Evolutionary conservation across 37 sponge, comb jelly and placozoan species (phyloP), one percentile per base, ranked within the genome.

Genomic region (Eunapius fragilis): DNA sequence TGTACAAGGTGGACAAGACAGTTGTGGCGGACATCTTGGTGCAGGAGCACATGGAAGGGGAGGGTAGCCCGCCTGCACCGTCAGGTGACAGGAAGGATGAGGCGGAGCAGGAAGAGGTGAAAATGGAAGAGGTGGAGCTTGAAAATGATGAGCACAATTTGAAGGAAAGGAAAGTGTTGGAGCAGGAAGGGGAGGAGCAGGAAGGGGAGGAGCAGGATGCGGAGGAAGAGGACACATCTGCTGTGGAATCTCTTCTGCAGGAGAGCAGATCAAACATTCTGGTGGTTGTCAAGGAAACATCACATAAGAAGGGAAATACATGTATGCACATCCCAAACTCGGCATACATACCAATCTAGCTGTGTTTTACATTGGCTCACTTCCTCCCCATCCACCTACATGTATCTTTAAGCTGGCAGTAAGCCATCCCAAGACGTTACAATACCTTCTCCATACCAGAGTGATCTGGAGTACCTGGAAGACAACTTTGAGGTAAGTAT

Each of bases 1-100:
- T 72, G n/a, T 92, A 87, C 75, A 92, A 92, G 84, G 80, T 92
- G 73, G 92, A 92, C 85, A 92, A 87, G 81, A 92, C 92, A 30
- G 92, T 81, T 45, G 76, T 92, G 69, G 84, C 88, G 3, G 92
- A 92, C 0, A 74, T 92, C 22, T 25, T 92, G 22, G 71, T 72
- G 69, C 25, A 24, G 68, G 80, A 79, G 2, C 26, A 3, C 1
- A n/a, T 32, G 27, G 32, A 28, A 28, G 25, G 27, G 49, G 22
- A 2, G 78, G 2, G 41, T 35, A 32, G 41, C 6, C 41, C 41
- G 6, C 41, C 41, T 41, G 41, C 41, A 3, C 6, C 6, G 41
- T 41, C 41, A 41, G 41, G 41, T 41, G 71, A 17, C 6, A 33
- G 41, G 14, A 30, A 82, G 45, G 72, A 82, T 3, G 72, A 32